Evolutionary conservation across 2,888 invertebrate species (phyloP).

Genomic region (Dyspetes luteomarginatus): DNA sequence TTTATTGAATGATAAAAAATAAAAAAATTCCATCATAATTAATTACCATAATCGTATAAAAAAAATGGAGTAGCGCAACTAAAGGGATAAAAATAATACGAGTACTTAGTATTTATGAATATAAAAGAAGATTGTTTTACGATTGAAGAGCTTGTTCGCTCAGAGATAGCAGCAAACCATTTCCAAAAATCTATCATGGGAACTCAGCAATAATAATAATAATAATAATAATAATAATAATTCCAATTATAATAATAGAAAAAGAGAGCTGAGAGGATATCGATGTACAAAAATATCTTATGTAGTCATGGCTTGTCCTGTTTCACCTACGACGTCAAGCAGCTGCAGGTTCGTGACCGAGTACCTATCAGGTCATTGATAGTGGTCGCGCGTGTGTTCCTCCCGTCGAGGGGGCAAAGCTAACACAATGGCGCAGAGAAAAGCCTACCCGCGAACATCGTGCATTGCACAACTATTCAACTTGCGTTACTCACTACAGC

Average conservation of each 20-base stretch:
- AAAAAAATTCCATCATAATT: too few relatives aligned
- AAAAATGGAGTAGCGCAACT: too few relatives aligned
- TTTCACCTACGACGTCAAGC: constrained; percentile 10
- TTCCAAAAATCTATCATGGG: not conserved
- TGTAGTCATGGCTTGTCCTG: not conserved
- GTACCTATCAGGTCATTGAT: constrained; percentile 59
- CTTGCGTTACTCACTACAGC: constrained; percentile 56
- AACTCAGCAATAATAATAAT: too few relatives aligned
- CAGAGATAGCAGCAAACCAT: not conserved
- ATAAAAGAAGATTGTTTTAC: too few relatives aligned
- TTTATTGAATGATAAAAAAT: too few relatives aligned
- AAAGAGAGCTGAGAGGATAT: not conserved
- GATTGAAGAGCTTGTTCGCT: too few relatives aligned
- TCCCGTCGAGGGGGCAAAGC: constrained; percentile 29
- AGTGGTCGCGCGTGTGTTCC: constrained; percentile 38
- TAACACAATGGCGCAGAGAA: constrained; percentile 38
- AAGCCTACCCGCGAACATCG: constrained; percentile 36
- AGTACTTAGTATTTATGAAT: too few relatives aligned
- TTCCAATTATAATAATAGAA: not conserved
- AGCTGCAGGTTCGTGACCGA: constrained; percentile 58
- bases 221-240: not conserved
- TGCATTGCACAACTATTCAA: constrained; percentile 59
- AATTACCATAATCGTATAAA: too few relatives aligned
- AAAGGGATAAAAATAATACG: too few relatives aligned
- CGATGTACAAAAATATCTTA: not conserved